Evolutionary conservation across 2,113 vertebrate genomes (phyloP).

Genomic region (Lathamus discolor): DNA sequence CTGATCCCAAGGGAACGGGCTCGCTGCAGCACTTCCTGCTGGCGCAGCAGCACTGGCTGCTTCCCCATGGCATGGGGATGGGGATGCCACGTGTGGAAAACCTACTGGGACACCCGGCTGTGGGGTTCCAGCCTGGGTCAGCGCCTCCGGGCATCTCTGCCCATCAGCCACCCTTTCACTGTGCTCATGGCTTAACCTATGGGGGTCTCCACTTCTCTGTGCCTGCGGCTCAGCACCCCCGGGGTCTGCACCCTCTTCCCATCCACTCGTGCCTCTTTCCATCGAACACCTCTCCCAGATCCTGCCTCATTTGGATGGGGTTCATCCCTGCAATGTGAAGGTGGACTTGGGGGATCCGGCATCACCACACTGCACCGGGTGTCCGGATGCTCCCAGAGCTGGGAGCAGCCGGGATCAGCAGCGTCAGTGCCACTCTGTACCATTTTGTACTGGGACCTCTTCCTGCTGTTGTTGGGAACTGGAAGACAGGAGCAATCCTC

Average conservation of each 20-base stretch:
- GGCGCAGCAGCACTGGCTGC: rapidly evolving
- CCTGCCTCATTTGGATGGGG: background rate
- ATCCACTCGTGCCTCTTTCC: background rate
- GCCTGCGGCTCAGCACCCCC: background rate
- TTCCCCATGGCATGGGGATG: rapidly evolving
- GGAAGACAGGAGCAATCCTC: background rate
- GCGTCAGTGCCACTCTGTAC: background rate
- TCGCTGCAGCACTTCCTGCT: background rate
- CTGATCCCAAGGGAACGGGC: background rate
- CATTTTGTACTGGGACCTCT: background rate
- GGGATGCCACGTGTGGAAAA: rapidly evolving
- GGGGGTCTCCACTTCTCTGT: background rate
- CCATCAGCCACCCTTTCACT: background rate
- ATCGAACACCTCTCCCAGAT: background rate
- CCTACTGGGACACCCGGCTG: rapidly evolving
- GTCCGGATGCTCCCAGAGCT: background rate
- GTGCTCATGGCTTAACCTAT: background rate
- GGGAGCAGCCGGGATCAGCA: background rate
- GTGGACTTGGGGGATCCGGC: background rate
- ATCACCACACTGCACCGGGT: background rate
- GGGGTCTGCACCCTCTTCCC: background rate
- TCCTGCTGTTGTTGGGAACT: background rate
- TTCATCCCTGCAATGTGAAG: background rate
- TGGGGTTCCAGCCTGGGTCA: background rate
- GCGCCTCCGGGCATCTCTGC: background rate